A percentile compares a stretch with the other conserved stretches of the same genome.
Evolutionary conservation across 2,113 vertebrate genomes (phyloP).

Genomic region (Rhodinocichla rosea): DNA sequence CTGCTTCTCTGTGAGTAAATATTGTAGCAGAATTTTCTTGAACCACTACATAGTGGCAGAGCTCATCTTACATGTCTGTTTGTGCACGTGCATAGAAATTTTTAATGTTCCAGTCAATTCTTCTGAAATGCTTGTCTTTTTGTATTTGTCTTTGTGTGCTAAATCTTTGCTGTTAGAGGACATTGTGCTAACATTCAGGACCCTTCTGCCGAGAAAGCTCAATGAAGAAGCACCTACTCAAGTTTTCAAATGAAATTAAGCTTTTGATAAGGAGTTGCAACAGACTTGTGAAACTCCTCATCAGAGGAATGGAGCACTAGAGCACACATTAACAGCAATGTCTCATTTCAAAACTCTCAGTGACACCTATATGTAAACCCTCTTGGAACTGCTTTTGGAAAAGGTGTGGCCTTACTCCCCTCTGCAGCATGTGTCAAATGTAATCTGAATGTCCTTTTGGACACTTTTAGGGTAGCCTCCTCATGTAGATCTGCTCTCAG

Average conservation of each 20-base stretch:
- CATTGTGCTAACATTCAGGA: neutral
- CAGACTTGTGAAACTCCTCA: neutral
- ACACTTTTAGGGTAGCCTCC: neutral
- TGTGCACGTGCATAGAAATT: neutral
- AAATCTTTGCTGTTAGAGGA: neutral
- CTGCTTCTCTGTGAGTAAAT: neutral
- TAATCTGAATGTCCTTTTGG: neutral
- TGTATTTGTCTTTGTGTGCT: neutral
- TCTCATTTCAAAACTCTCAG: neutral
- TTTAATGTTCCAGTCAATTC: neutral
- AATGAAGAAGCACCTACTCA: neutral
- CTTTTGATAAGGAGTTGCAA: neutral
- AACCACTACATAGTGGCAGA: neutral
- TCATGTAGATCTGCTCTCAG: neutral
- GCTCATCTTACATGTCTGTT: neutral
- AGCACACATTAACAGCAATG: neutral
- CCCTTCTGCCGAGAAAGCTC: neutral
- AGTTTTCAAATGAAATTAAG: neutral
- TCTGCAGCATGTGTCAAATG: neutral
- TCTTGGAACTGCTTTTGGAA: neutral
- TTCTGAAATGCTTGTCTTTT: neutral
- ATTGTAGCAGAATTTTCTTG: neutral
- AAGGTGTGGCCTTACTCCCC: neutral
- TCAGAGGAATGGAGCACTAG: neutral
- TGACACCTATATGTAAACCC: neutral